A percentile compares a stretch with the other conserved stretches of the same genome.
phyloP scores from a whole-genome alignment of 2,797 vertebrate genomes.

The Bucorvus abyssinicus region DNA sequence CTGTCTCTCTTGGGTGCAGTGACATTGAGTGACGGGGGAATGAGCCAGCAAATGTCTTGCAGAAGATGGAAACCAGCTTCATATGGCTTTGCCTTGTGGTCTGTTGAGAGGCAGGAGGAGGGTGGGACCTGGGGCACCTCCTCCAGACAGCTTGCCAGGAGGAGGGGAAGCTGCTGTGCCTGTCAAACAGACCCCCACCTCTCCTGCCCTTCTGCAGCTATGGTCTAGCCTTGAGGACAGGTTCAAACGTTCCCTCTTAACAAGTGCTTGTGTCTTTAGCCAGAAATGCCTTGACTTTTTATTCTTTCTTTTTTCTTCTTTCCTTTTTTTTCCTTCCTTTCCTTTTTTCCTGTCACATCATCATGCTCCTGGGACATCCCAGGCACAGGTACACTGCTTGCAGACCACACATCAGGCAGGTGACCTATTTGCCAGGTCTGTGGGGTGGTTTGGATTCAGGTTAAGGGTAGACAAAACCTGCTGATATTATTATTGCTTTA shows the following conservation, averaged over 20 bases:
- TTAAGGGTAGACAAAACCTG: background rate
- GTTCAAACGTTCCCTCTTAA: background rate
- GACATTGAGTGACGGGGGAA: background rate
- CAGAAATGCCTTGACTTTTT: background rate
- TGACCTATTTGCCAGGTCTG: background rate
- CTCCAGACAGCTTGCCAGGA: background rate
- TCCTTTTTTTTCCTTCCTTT: accelerated
- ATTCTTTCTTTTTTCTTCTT: accelerated
- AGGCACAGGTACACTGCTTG: background rate
- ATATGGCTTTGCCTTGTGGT: background rate
- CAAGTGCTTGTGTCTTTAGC: accelerated
- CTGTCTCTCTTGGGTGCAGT: background rate
- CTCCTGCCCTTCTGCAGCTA: background rate
- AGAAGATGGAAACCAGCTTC: background rate
- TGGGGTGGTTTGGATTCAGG: background rate
- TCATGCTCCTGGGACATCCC: background rate
- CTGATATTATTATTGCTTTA: background rate
- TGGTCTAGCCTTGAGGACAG: background rate
- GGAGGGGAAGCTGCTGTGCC: background rate
- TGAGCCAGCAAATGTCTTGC: background rate
- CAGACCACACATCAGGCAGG: background rate
- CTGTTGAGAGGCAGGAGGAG: background rate
- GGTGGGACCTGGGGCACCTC: background rate
- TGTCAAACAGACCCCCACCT: background rate
- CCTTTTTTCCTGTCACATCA: background rate